Evolutionary conservation across 1,140 invertebrate species (phyloP).

Genomic region (Drosophila quadrilineata): DNA sequence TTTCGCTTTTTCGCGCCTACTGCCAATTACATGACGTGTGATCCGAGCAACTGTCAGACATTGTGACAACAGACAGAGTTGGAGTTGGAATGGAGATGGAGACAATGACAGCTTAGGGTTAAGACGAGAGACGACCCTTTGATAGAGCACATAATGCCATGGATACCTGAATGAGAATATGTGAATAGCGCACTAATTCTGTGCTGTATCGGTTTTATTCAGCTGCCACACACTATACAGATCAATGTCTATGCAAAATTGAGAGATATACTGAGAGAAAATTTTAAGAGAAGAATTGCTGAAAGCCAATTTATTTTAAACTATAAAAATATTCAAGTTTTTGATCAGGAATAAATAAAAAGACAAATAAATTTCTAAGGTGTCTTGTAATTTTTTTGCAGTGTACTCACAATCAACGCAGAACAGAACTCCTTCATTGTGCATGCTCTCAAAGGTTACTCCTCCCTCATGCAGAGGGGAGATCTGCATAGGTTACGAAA

Average conservation of each 20-base stretch:
- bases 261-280: conserved; percentile 15
- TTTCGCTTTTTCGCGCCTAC: conserved; percentile 42
- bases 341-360: neutral
- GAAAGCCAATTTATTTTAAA: neutral
- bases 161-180: neutral
- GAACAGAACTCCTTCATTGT: neutral
- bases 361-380: neutral
- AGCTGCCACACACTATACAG: neutral
- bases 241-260: conserved; percentile 26
- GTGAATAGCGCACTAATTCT: neutral
- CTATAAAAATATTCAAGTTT: neutral
- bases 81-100: no score
- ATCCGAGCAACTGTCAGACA: conserved; percentile 23
- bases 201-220: conserved; percentile 22
- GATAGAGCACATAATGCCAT: neutral
- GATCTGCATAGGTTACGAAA: conserved; percentile 37
- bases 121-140: conserved; percentile 5
- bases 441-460: no score
- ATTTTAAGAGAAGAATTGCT: neutral
- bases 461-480: conserved; percentile 1
- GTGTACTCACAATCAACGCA: conserved; percentile 19
- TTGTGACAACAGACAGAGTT: conserved; percentile 32
- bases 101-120: conserved; percentile 36
- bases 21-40: conserved; percentile 31
- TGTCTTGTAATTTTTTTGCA: conserved; percentile 3